Evolutionary conservation across 2,113 vertebrate genomes (phyloP).

Genomic region (Myiozetetes cayanensis): DNA sequence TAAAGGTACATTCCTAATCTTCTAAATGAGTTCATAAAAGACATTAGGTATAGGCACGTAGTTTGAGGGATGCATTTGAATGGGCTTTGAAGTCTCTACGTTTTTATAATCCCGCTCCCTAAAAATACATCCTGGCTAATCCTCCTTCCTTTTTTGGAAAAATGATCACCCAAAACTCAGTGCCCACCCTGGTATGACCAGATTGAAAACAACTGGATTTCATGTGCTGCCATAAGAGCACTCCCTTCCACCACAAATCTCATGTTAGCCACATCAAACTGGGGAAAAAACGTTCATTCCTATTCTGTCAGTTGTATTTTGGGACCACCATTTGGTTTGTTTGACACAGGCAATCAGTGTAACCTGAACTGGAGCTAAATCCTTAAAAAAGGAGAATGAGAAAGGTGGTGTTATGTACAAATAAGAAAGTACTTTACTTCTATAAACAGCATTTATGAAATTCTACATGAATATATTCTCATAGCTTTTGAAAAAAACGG

Average conservation of each 20-base stretch:
- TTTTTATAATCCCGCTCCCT: neutral
- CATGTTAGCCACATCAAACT: neutral
- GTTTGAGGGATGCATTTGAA: neutral
- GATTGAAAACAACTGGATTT: neutral
- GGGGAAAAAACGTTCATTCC: neutral
- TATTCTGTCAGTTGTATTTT: neutral
- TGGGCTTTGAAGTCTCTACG: neutral
- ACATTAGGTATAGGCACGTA: neutral
- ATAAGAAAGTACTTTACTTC: slow-evolving; percentile 1
- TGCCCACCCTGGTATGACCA: neutral
- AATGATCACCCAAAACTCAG: neutral
- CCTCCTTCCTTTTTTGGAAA: neutral
- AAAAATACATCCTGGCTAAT: neutral
- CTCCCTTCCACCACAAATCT: neutral
- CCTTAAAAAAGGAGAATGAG: neutral
- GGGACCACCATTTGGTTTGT: neutral
- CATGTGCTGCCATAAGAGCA: neutral
- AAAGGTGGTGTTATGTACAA: neutral
- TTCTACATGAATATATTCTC: neutral
- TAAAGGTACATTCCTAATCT: neutral
- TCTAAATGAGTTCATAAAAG: neutral
- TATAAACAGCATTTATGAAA: neutral
- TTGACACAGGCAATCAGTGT: neutral
- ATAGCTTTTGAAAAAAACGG: neutral
- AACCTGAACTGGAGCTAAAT: neutral